These are phyloP conservation scores for Perognathus longimembris DNA, from an alignment of 2,113 vertebrate species.

Conservation along the genomic window DNA sequence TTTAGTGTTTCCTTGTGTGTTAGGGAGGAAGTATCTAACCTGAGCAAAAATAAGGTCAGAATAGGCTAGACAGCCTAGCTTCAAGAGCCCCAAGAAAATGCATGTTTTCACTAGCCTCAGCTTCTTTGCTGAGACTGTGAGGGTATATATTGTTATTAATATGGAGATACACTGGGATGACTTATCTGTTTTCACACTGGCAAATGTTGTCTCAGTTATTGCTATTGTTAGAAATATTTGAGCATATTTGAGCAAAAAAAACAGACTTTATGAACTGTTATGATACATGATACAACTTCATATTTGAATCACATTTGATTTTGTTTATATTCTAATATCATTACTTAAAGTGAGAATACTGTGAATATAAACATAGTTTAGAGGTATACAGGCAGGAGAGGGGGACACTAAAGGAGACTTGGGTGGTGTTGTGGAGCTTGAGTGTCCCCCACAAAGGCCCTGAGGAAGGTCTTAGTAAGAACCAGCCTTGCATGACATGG, in stretches of 20 bases:
- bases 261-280: background rate
- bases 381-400: background rate
- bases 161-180: background rate
- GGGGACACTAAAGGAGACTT: background rate
- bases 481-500: background rate
- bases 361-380: background rate
- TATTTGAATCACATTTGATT: background rate
- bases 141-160: background rate
- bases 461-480: rapidly evolving
- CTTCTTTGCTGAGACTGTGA: background rate
- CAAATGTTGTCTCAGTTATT: background rate
- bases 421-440: background rate
- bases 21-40: background rate
- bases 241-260: background rate
- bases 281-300: background rate
- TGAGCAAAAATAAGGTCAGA: background rate
- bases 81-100: background rate
- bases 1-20: rapidly evolving
- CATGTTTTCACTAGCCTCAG: background rate
- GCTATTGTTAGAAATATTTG: background rate
- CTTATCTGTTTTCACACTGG: background rate
- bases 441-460: background rate
- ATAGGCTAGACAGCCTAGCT: background rate
- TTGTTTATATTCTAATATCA: background rate
- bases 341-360: background rate